Conservation (phyloP, 1,140 invertebrate species). For the Gonatopus flavifemur region DNA sequence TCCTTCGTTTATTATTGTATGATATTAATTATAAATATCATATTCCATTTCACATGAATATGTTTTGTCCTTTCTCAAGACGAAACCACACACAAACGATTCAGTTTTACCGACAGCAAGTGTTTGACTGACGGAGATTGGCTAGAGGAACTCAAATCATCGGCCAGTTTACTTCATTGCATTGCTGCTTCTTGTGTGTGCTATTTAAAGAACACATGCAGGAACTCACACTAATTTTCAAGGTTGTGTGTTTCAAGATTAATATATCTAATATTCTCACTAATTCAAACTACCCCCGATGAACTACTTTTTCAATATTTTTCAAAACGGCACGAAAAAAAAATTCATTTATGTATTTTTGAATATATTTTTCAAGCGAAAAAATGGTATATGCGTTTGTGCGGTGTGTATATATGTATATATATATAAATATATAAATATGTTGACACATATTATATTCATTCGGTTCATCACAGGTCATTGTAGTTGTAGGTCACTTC, state of each 20-base stretch:
- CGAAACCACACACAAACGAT: constrained; percentile 13
- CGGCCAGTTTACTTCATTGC: constrained; percentile 40
- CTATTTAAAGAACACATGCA: constrained; percentile 52
- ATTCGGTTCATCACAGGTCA: background rate
- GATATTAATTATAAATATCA: constrained; percentile 4
- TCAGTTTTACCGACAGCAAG: constrained; percentile 42
- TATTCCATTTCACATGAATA: background rate
- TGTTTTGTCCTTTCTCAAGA: too few relatives aligned
- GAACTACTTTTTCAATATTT: constrained; percentile 1
- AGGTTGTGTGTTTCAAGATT: constrained; percentile 25
- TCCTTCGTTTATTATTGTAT: background rate
- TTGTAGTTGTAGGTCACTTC: too few relatives aligned
- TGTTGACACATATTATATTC: background rate
- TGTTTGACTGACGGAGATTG: constrained; percentile 49
- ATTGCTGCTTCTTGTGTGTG: constrained; percentile 35
- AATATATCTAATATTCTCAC: constrained; percentile 18
- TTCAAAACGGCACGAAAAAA: too few relatives aligned
- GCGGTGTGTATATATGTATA: background rate
- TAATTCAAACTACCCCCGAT: too few relatives aligned
- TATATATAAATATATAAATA: background rate
- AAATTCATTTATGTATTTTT: constrained; percentile 13
- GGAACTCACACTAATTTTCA: constrained; percentile 38
- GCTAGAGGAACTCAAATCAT: constrained; percentile 39
- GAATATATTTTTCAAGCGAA: background rate
- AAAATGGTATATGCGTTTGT: background rate